Evolutionary conservation across 2,888 invertebrate species (phyloP), one percentile per base, ranked within the genome.

Genomic region (Euzophera pinguis): DNA sequence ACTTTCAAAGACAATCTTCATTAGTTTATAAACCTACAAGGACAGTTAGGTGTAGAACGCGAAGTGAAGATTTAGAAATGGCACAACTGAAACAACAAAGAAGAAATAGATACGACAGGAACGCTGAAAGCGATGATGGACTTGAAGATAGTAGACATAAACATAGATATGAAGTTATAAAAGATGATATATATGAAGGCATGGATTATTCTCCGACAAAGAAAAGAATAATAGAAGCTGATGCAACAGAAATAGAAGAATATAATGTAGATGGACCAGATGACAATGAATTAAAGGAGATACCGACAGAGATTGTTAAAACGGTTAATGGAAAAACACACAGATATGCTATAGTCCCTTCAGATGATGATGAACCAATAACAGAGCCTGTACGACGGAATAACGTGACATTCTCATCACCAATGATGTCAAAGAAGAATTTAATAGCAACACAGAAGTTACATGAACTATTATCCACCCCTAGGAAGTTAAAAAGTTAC

Each of bases 391-490:
- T 43, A 5, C 9, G 51, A 12, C 34, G 37, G 4, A 43, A 35
- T 27, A 71, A 78, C 4, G 83, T 79, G 0, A 92, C 80, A 0
- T 92, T 78, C 63, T 82, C 81, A 42, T 84, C 72, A 0, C 83
- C 84, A 0, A 77, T 79, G 17, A 91, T 92, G 76, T 90, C 92
- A 1, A 78, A 91, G 48, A 92, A 92, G 64, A 94, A 94, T 73
- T 81, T 94, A 0, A 91, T 92, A 16, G 95, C 95, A 0, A 95
- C 95, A 0, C 94, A 95, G 67, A 95, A 94, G 65, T 79, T 96
- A 0, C 95, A 95, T 73, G 95, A 95, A 64, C 73, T 95, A 2
- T 71, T 95, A 0, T 93, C 94, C 0, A 95, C 95, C 0, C 95
- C 95, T 0, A 89, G 93, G 17, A 95, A 94, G 66, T 52, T 91